A percentile compares a stretch with the other conserved stretches of the same genome.
These are phyloP conservation scores for Hiodon tergisus DNA, from an alignment of 2,113 vertebrate genomes.

Conservation along the genomic window DNA sequence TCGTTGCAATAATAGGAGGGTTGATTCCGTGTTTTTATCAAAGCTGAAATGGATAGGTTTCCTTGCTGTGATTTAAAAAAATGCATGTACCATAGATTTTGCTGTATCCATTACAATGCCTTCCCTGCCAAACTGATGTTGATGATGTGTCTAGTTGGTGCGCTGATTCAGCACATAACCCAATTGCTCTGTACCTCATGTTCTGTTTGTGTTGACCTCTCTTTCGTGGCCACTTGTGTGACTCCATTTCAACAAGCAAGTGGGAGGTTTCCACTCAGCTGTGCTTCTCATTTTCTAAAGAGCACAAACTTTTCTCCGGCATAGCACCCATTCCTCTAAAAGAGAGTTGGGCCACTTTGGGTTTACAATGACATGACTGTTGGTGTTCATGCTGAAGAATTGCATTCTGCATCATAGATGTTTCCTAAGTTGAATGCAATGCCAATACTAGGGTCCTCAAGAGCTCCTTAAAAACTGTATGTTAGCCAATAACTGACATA, in stretches of 20 bases:
- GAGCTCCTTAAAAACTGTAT: too few species aligned
- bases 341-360: constrained; percentile 17
- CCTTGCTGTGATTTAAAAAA: background rate
- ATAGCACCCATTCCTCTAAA: constrained; percentile 18
- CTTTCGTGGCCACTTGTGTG: background rate
- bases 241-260: background rate
- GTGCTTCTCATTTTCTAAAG: constrained; percentile 10
- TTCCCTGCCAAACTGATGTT: constrained; percentile 1
- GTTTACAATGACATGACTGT: constrained; percentile 1
- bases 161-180: background rate
- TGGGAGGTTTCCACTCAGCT: constrained; percentile 7
- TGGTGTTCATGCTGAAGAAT: too few species aligned
- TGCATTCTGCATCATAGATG: too few species aligned
- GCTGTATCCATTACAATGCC: background rate
- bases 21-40: background rate
- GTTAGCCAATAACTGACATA: too few species aligned
- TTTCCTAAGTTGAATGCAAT: too few species aligned
- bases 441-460: too few species aligned
- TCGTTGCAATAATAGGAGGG: background rate
- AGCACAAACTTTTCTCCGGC: constrained; percentile 11
- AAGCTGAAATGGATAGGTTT: background rate
- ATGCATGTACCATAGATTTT: background rate
- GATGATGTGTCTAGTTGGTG: background rate
- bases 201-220: constrained; percentile 16
- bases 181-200: background rate